Base-by-base conservation (phyloP, 2,113 vertebrate species). In the Naja naja region DNA sequence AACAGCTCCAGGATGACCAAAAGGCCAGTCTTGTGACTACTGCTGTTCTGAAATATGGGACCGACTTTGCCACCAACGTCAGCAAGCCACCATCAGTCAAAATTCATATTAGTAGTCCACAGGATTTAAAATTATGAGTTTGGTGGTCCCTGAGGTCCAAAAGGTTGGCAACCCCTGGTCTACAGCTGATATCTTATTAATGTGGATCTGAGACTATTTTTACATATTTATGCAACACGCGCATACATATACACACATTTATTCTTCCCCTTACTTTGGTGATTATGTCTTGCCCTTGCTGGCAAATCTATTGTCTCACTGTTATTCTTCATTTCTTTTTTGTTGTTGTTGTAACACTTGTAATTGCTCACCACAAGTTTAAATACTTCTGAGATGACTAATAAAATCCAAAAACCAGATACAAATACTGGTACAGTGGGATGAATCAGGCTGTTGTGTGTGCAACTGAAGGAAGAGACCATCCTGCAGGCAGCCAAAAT, bases 391-490 rank as follows among this genome's bases (percentile, higher is more conserved):
- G 93, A 92, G 95, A 94, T 96, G 96, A 96, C 94, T 95, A 93
- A 95, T 95, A 89, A 96, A 74, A 97, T 96, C 96, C 93, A 96
- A 96, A 96, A 96, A 97, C 96, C 96, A 97, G 97, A 96, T 95
- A 96, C 90, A 92, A 87, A 93, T 25, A 39, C 1, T 89, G 92
- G 60, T 92, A 96, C 92, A 92, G 93, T 93, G 94, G 96, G 96
- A 96, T 96, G 95, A 94, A 96, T 96, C 95, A 96, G 94, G 95
- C 94, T 95, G 96, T 94, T 95, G 94, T 96, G 92, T 95, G 93
- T 93, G 90, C 3, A 88, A 97, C 94, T 85, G 94, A 90, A 49
- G 92, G 90, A 85, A 95, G 27, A 45, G n/a, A 74, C 25, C 87
- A 94, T 93, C 2, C 53, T 94, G 91, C 93, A 91, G 90, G 94